Evolutionary conservation across 1,140 invertebrate genomes (phyloP).

Genomic region (Caenorhabditis tropicalis): DNA sequence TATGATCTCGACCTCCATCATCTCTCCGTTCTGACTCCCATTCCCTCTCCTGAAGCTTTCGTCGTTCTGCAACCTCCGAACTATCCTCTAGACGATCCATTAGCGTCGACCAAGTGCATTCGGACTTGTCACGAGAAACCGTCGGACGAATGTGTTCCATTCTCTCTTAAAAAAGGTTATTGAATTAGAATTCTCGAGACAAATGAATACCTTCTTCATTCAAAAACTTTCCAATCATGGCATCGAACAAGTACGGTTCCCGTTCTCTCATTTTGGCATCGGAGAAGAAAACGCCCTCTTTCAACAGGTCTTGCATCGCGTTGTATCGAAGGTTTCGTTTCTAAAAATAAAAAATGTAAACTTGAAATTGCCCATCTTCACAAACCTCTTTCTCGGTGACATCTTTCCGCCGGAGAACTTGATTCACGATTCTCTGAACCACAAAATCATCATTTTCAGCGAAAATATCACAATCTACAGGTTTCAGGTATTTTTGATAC

Average conservation of each 20-base stretch:
- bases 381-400: background rate
- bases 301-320: slow-evolving; percentile 81
- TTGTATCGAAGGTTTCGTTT: slow-evolving; percentile 82
- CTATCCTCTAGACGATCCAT: slow-evolving; percentile 70
- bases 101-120: slow-evolving; percentile 62
- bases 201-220: slow-evolving; percentile 79
- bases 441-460: slow-evolving; percentile 25
- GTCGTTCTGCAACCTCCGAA: slow-evolving; percentile 71
- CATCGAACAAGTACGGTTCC: slow-evolving; percentile 86
- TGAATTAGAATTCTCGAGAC: no score
- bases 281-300: slow-evolving; percentile 83
- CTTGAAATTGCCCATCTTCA: background rate
- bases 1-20: background rate
- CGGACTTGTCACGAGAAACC: slow-evolving; percentile 55
- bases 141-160: slow-evolving; percentile 64
- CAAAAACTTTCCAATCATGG: slow-evolving; percentile 84
- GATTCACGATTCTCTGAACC: slow-evolving; percentile 10
- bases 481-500: slow-evolving; percentile 42
- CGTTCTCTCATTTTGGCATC: slow-evolving; percentile 90
- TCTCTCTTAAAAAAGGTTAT: slow-evolving; percentile 62
- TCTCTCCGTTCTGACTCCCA: slow-evolving; percentile 48
- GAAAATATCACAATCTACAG: slow-evolving; percentile 4
- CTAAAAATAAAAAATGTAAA: slow-evolving; percentile 72
- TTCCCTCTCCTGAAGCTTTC: slow-evolving; percentile 55
- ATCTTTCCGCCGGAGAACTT: background rate